Conservation (phyloP, 1,140 invertebrate genomes). For the Zophobas atratus region DNA sequence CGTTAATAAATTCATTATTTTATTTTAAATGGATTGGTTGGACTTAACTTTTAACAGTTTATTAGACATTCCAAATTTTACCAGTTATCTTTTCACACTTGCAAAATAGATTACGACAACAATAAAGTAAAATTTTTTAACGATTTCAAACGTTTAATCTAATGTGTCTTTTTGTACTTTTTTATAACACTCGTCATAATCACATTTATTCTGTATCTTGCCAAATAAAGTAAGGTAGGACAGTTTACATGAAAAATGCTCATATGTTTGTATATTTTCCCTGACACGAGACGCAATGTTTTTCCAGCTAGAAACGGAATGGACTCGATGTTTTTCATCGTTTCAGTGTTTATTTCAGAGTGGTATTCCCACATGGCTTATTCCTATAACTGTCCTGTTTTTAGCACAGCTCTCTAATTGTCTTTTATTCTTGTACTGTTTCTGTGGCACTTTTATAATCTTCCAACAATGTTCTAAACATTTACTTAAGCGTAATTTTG, state of each 20-base stretch:
- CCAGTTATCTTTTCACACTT: too few relatives aligned
- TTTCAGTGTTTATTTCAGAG: constrained; percentile 17
- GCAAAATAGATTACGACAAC: neutral
- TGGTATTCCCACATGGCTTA: constrained; percentile 25
- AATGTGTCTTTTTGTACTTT: too few relatives aligned
- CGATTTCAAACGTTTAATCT: too few relatives aligned
- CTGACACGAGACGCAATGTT: neutral
- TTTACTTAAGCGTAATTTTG: too few relatives aligned
- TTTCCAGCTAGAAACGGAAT: constrained; percentile 5
- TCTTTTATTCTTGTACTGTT: constrained; percentile 17
- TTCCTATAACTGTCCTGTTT: constrained; percentile 17
- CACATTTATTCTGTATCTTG: too few relatives aligned
- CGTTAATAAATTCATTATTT: too few relatives aligned
- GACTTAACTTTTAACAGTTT: too few relatives aligned
- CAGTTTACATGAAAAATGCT: constrained; percentile 17
- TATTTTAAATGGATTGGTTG: too few relatives aligned
- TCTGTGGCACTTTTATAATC: too few relatives aligned
- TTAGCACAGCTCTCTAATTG: neutral
- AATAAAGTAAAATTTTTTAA: neutral
- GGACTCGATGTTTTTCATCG: constrained; percentile 9
- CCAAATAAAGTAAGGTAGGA: neutral
- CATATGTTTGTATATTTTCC: neutral
- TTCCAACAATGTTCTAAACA: too few relatives aligned
- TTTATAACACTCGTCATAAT: too few relatives aligned
- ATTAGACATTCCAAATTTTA: too few relatives aligned